Evolutionary conservation across 2,797 vertebrate species (phyloP).

Genomic region (Myioborus miniatus): DNA sequence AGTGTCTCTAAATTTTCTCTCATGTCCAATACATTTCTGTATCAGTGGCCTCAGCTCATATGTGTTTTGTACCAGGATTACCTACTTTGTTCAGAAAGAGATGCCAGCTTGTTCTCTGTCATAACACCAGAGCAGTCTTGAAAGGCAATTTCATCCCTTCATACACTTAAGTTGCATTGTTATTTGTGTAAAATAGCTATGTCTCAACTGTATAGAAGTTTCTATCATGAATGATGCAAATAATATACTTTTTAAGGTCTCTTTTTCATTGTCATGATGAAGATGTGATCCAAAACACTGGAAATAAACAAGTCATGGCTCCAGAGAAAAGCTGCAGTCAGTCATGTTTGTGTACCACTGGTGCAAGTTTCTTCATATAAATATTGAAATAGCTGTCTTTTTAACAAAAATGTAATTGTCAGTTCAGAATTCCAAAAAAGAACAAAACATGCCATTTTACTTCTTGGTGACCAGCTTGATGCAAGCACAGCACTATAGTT

Average conservation of each 20-base stretch:
- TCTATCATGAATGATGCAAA: not conserved
- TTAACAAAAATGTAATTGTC: not conserved
- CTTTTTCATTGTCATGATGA: not conserved
- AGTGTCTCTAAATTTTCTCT: not conserved
- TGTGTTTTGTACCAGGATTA: not conserved
- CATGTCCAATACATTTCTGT: not conserved
- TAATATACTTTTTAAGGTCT: not conserved
- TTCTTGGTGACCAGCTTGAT: not conserved
- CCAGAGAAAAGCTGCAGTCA: not conserved
- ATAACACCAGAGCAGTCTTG: not conserved
- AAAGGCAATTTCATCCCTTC: not conserved
- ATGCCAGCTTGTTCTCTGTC: not conserved
- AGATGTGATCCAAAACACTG: not conserved
- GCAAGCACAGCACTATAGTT: not conserved
- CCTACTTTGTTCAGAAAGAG: not conserved
- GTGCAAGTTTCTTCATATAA: not conserved
- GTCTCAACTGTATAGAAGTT: not conserved
- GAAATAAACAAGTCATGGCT: not conserved
- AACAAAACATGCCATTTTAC: not conserved
- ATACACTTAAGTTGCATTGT: not conserved
- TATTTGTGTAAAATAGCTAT: not conserved
- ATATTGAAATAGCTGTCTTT: not conserved
- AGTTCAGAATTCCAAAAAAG: not conserved
- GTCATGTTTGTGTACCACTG: not conserved
- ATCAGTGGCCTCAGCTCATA: not conserved